Evolutionary conservation across 2,888 invertebrate genomes (phyloP).

Genomic region (Melitaea athalia): DNA sequence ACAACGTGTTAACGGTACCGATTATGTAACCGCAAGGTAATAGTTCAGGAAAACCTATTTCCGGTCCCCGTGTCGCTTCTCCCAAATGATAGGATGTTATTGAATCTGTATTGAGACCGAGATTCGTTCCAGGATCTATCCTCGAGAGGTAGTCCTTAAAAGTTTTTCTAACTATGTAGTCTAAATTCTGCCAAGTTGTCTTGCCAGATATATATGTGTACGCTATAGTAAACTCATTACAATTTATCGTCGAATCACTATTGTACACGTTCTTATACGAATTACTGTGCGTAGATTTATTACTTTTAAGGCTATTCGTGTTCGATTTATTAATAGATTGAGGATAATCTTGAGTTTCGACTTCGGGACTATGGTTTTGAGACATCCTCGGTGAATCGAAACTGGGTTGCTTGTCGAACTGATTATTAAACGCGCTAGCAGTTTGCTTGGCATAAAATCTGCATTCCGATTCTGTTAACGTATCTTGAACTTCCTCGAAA

Average conservation of each 20-base stretch:
- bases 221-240: conserved; percentile 91
- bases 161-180: conserved; percentile 93
- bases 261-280: conserved; percentile 78
- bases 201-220: conserved; percentile 95
- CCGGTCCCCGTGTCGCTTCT: conserved; percentile 91
- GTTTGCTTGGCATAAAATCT: conserved; percentile 82
- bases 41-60: conserved; percentile 92
- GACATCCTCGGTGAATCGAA: conserved; percentile 76
- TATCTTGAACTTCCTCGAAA: conserved; percentile 85
- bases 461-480: conserved; percentile 84
- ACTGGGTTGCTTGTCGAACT: conserved; percentile 75
- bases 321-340: conserved; percentile 75
- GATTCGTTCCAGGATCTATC: conserved; percentile 95
- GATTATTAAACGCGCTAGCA: conserved; percentile 69
- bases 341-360: conserved; percentile 71
- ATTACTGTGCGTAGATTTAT: conserved; percentile 79
- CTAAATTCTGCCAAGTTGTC: conserved; percentile 97
- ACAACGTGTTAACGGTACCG: conserved; percentile 92
- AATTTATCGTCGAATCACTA: conserved; percentile 80
- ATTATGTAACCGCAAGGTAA: conserved; percentile 96
- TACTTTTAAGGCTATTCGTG: conserved; percentile 80
- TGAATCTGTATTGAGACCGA: conserved; percentile 92
- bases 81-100: conserved; percentile 97
- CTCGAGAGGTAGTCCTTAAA: conserved; percentile 97
- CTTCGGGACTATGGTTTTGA: conserved; percentile 74